Evolutionary conservation across 2,113 vertebrate species (phyloP).

Genomic region (Megaceryle maxima): DNA sequence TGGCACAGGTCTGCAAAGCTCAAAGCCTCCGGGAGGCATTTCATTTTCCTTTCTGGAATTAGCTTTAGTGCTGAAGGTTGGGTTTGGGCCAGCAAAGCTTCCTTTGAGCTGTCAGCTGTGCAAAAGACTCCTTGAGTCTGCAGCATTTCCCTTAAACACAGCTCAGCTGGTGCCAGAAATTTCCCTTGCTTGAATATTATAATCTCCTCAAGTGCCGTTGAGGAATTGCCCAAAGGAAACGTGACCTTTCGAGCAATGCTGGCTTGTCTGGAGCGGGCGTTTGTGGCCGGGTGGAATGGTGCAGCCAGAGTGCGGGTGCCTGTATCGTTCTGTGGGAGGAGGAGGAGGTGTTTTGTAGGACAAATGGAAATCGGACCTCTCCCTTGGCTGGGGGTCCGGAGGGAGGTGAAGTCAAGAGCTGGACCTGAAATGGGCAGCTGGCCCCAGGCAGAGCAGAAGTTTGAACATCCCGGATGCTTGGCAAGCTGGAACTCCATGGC

Average conservation of each 20-base stretch:
- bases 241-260: slow-evolving; percentile 2
- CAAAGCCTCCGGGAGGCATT: slow-evolving; percentile 25
- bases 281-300: background rate
- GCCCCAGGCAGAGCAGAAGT: background rate
- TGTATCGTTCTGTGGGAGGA: background rate
- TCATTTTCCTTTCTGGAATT: slow-evolving; percentile 61
- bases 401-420: slow-evolving; percentile 11
- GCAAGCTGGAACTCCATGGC: background rate
- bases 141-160: slow-evolving; percentile 15
- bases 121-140: background rate
- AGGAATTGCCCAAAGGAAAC: slow-evolving; percentile 18
- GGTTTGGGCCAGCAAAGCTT: slow-evolving; percentile 51
- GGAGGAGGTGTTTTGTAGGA: background rate
- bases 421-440: background rate
- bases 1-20: background rate
- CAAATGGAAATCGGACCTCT: background rate
- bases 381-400: background rate
- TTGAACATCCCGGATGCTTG: background rate
- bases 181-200: background rate
- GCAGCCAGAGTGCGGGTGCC: background rate
- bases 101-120: slow-evolving; percentile 11
- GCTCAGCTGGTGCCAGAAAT: slow-evolving; percentile 40
- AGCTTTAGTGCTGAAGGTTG: slow-evolving; percentile 57
- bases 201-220: background rate
- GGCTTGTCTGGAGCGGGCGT: background rate